These are phyloP conservation scores for Castor canadensis DNA, from an alignment of 2,113 vertebrate species.

Conservation along the genomic window DNA sequence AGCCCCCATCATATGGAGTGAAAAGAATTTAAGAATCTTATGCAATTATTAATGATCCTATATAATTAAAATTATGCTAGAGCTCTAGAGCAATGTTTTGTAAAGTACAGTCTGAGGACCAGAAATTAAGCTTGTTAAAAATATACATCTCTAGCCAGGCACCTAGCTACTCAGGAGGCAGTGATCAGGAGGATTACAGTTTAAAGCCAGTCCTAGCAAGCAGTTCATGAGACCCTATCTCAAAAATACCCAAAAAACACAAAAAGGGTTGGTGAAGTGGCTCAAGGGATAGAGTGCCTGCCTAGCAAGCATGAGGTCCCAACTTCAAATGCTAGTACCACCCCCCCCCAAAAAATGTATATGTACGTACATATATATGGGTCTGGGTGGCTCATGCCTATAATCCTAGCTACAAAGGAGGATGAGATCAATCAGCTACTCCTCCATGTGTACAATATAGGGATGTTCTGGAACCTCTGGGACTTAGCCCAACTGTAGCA, in stretches of 20 bases:
- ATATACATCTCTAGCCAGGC: background rate
- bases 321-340: too few relatives aligned
- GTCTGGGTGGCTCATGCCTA: too few relatives aligned
- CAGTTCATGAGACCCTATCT: too few relatives aligned
- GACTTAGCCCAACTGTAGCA: background rate
- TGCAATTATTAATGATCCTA: background rate
- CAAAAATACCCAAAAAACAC: too few relatives aligned
- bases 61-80: background rate
- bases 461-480: background rate
- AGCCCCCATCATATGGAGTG: background rate
- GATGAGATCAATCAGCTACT: too few relatives aligned
- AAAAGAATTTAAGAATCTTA: background rate
- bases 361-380: too few relatives aligned
- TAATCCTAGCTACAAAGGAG: too few relatives aligned
- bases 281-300: too few relatives aligned
- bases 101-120: background rate
- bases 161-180: too few relatives aligned
- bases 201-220: background rate
- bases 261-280: too few relatives aligned
- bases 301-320: too few relatives aligned
- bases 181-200: background rate
- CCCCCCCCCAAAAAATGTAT: too few relatives aligned
- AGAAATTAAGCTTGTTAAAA: slow-evolving; percentile 42
- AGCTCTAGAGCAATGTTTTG: background rate
- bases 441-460: background rate